Conservation (phyloP, 2,797 vertebrate genomes). For the Clarias platycephalus region DNA sequence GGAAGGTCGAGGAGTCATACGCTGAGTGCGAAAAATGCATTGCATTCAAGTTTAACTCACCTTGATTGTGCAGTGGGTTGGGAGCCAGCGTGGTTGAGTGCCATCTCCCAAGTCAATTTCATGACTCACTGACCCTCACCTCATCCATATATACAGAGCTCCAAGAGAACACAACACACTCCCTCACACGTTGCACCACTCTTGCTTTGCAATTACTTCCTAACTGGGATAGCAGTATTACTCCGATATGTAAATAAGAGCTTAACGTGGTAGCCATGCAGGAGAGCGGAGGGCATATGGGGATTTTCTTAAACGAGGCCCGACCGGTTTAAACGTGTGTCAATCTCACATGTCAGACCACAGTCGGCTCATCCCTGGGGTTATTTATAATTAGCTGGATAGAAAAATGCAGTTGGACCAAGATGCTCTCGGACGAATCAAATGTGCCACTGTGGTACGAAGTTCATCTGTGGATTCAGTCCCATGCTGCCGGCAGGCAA, state of each 20-base stretch:
- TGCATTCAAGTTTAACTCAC: conserved; percentile 26
- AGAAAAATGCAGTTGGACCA: conserved; percentile 18
- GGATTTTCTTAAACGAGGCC: conserved; percentile 30
- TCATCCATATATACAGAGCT: conserved; percentile 26
- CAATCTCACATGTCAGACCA: conserved; percentile 26
- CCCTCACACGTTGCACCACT: conserved; percentile 15
- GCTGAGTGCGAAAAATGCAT: conserved; percentile 5
- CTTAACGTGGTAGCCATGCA: conserved; percentile 10
- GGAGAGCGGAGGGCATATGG: neutral
- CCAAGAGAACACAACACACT: conserved; percentile 24
- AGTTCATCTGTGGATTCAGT: conserved; percentile 36
- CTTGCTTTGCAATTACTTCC: conserved; percentile 42
- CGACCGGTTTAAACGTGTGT: conserved; percentile 14
- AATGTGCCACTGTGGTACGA: conserved; percentile 25
- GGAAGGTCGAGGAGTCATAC: conserved; percentile 5
- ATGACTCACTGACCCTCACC: conserved; percentile 44
- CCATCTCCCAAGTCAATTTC: conserved; percentile 47
- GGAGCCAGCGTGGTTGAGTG: conserved; percentile 26
- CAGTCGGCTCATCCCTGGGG: conserved; percentile 28
- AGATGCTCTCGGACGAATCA: conserved; percentile 13
- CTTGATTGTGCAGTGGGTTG: conserved; percentile 34
- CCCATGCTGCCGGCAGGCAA: conserved; percentile 17
- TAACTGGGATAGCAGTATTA: conserved; percentile 13
- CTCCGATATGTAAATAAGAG: neutral
- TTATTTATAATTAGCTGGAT: conserved; percentile 35